Base-by-base conservation (phyloP, 1,140 invertebrate species). In the Reticulitermes speratus region DNA sequence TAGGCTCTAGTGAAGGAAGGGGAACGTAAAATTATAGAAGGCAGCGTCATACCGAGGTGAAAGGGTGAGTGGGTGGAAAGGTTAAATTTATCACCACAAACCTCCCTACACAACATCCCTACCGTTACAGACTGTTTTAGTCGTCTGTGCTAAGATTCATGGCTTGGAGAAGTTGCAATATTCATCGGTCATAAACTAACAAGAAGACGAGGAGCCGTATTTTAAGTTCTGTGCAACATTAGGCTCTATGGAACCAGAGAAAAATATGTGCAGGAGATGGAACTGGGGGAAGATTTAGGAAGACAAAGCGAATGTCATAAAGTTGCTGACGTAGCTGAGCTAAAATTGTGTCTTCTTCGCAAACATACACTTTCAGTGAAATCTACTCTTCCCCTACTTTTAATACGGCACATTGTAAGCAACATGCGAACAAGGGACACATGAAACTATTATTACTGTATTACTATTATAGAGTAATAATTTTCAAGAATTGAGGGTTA, bases 241-340 rank as follows among this genome's bases (percentile, higher is more conserved):
- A 75, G 25, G 65, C 25, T 75, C 6, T 30, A 75, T 30, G 65
- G 25, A 75, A 75, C 7, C 25, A 30, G 25, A 30, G 65, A 75
- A 75, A 75, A 75, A 75, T 75, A 75, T 75, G 65, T 75, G 65
- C 52, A 30, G 65, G 65, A 75, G 65, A 75, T 75, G 65, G 65
- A 75, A 75, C 65, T 75, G 25, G 7, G 65, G 25, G n/a, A 75
- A 75, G 65, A 75, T 75, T 75, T 75, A 75, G 65, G 65, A 75
- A 75, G 65, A 75, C n/a, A 75, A 75, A 75, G 65, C n/a, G 65
- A 55, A 75, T 75, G n/a, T 75, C 65, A 75, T 75, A 75, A 75
- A 75, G 65, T n/a, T 75, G 65, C 25, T 75, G 65, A 75, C 65
- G 65, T 30, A 14, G 9, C 65, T 30, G n/a, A 14, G 25, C 65